These are phyloP conservation scores for Dinocampus coccinellae DNA, from an alignment of 2,888 invertebrate species.

Conservation along the genomic window DNA sequence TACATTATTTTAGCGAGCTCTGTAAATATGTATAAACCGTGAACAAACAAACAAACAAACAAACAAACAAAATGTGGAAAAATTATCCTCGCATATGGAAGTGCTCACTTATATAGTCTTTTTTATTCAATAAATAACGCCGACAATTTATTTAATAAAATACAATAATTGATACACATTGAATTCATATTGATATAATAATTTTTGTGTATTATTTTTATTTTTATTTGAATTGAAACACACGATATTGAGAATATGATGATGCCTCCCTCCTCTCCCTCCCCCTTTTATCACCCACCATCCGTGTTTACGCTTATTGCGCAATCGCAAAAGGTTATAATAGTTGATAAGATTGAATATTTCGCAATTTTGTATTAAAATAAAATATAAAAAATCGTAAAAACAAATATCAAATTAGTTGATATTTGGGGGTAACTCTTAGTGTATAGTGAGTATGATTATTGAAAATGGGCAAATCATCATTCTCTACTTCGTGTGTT, in stretches of 20 bases:
- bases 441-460: slow-evolving; percentile 22
- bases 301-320: slow-evolving; percentile 17
- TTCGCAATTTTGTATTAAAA: slow-evolving; percentile 49
- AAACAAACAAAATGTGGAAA: neutral
- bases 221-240: neutral
- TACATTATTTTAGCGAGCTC: slow-evolving; percentile 13
- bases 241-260: slow-evolving; percentile 12
- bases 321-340: slow-evolving; percentile 41
- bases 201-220: neutral
- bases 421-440: slow-evolving; percentile 33
- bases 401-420: slow-evolving; percentile 25
- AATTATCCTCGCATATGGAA: neutral
- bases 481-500: neutral
- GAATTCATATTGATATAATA: neutral
- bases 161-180: neutral
- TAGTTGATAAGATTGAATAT: slow-evolving; percentile 46
- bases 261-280: too few species aligned
- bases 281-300: too few species aligned
- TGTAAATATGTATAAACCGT: slow-evolving; percentile 27
- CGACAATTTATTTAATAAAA: neutral
- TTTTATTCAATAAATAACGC: neutral
- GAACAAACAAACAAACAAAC: neutral
- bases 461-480: neutral
- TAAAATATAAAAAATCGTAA: slow-evolving; percentile 21
- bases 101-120: slow-evolving; percentile 5